These are phyloP conservation scores for Vandiemenella viatica DNA, from an alignment of 2,888 invertebrate species.

Conservation along the genomic window DNA sequence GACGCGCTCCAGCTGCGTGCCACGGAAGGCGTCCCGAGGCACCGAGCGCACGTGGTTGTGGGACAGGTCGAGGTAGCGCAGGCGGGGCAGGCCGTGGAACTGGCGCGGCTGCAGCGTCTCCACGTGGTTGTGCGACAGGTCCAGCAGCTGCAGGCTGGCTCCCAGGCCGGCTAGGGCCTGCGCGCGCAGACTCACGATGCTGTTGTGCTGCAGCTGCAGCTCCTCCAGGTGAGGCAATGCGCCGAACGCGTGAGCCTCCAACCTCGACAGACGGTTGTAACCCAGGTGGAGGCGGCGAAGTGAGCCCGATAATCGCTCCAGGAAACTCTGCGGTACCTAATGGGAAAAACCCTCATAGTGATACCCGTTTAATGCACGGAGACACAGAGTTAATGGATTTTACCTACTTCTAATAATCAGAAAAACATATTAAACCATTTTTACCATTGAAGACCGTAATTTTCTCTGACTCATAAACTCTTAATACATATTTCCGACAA, in stretches of 20 bases:
- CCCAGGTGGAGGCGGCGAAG: slow-evolving; percentile 24
- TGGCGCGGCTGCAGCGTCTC: slow-evolving; percentile 19
- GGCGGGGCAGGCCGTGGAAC: slow-evolving; percentile 17
- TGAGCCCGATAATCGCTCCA: slow-evolving; percentile 19
- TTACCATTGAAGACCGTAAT: no score
- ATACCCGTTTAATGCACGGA: no score
- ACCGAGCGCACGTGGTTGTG: slow-evolving; percentile 20
- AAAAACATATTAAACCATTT: no score
- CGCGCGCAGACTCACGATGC: slow-evolving; percentile 18
- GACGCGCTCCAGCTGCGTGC: slow-evolving; percentile 17
- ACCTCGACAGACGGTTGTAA: slow-evolving; percentile 22
- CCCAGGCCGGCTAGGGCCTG: slow-evolving; percentile 14
- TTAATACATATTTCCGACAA: no score
- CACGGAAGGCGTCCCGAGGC: slow-evolving; percentile 11
- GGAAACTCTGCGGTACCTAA: slow-evolving; percentile 21
- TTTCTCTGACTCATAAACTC: no score
- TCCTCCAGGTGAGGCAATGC: slow-evolving; percentile 18
- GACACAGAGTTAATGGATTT: no score
- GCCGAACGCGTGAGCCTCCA: slow-evolving; percentile 22
- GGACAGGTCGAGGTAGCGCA: slow-evolving; percentile 20
- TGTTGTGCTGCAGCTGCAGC: slow-evolving; percentile 20
- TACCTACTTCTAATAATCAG: no score
- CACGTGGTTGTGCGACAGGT: slow-evolving; percentile 23
- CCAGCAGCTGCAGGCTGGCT: slow-evolving; percentile 20
- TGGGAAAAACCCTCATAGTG: no score